Conservation (phyloP, 2,113 vertebrate species). For the Propithecus coquereli region DNA sequence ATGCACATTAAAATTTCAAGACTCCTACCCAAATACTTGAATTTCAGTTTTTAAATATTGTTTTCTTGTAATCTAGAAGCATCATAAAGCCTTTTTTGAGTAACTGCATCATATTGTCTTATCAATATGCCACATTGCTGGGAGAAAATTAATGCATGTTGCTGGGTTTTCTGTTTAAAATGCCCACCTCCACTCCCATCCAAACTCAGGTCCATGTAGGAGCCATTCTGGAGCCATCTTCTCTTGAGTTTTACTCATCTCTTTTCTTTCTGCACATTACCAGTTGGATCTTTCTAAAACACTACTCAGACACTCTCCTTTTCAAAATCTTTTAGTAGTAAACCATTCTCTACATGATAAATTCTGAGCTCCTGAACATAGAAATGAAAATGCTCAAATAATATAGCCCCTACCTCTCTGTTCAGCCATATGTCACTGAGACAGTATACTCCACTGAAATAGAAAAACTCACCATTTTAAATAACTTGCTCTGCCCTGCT, state of each 20-base stretch:
- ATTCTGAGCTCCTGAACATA: background rate
- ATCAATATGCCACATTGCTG: background rate
- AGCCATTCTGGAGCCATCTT: background rate
- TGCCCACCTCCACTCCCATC: background rate
- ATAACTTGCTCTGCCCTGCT: background rate
- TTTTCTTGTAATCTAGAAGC: background rate
- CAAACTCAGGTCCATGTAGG: background rate
- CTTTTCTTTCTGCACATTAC: background rate
- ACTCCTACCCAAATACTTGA: background rate
- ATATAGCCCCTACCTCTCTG: background rate
- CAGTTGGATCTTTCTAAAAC: background rate
- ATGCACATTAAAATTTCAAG: background rate
- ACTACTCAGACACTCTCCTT: background rate
- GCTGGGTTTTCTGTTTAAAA: background rate
- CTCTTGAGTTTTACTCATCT: background rate
- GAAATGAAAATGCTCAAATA: constrained; percentile 6
- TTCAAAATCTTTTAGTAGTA: background rate
- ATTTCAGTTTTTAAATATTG: background rate
- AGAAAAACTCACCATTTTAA: background rate
- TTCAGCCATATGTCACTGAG: background rate
- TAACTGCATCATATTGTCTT: background rate
- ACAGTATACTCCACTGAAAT: background rate
- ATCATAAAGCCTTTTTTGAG: background rate
- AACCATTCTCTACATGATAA: background rate
- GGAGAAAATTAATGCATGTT: background rate